Evolutionary conservation across 2,113 vertebrate species (phyloP), one percentile per base, ranked within the genome.

Genomic region (Clarias macrocephalus): DNA sequence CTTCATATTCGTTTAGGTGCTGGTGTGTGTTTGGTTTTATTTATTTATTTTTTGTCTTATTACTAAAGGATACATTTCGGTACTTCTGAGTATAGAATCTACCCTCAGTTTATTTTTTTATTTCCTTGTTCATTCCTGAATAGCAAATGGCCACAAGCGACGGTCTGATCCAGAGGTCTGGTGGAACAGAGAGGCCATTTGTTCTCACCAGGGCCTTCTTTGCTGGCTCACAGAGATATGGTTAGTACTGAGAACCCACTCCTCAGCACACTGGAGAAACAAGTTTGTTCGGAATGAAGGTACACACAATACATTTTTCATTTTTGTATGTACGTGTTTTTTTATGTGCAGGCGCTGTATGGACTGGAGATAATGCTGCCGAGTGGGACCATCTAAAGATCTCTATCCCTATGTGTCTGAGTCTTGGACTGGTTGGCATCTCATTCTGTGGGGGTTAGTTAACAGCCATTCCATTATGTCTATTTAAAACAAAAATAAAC

Each of bases 351-450:
- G 97, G 97, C 63, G 97, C 97, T 1, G 95, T 98, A 54, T 98
- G 97, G 97, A 98, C 97, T 0, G 97, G 97, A 0, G 97, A 98
- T 91, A 98, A 98, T 68, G 93, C 97, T 13, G 97, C 97, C 0
- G 97, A 98, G 66, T 98, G 97, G 97, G 96, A 95, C 0, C 97
- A 98, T 68, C 91, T 98, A 82, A 97, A 97, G 91, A 96, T 98
- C 76, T 96, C 96, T 1, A 94, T 98, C 85, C 96, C 97, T 52
- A 98, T 98, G 97, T 98, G 97, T 91, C 93, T 98, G 87, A 98
- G 96, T 68, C 54, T 98, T 85, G 94, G 94, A 0, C 93, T 98
- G 66, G 96, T 96, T 62, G 97, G 97, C 48, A 93, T 98, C 73
- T 96, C 97, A 16, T 97, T 98, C 91, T 97, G 97, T 88, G 97